phyloP scores from a whole-genome alignment of 1,140 invertebrate species.

The Medauroidea extradentata region DNA sequence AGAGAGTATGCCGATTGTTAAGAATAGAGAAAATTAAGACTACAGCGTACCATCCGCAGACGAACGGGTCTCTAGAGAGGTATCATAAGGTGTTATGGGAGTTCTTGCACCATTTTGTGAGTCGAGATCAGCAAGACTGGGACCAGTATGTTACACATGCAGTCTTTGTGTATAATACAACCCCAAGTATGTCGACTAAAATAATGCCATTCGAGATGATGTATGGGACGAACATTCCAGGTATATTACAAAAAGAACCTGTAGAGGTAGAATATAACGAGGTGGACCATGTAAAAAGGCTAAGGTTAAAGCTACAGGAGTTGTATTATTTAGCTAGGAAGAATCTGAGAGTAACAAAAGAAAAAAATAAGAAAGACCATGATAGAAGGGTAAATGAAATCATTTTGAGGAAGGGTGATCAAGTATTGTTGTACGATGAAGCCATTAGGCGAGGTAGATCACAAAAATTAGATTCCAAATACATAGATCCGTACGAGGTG shows the following conservation, averaged over 20 bases:
- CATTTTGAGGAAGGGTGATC: not conserved
- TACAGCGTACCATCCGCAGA: constrained; percentile 26
- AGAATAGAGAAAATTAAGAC: constrained; percentile 15
- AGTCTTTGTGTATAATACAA: constrained; percentile 29
- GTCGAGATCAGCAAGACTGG: constrained; percentile 31
- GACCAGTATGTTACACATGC: constrained; percentile 16
- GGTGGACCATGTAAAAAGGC: not conserved
- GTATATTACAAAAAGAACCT: not conserved
- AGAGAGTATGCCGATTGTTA: not conserved
- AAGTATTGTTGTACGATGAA: not conserved
- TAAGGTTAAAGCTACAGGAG: no score
- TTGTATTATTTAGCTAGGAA: no score
- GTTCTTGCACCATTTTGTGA: constrained; percentile 19
- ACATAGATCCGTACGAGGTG: not conserved
- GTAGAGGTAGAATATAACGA: not conserved
- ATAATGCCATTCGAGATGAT: constrained; percentile 32
- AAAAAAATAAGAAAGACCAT: no score
- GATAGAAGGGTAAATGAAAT: not conserved
- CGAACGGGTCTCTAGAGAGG: constrained; percentile 27
- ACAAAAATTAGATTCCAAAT: not conserved
- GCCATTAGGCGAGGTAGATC: not conserved
- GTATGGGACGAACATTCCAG: constrained; percentile 27
- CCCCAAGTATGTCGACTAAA: constrained; percentile 29
- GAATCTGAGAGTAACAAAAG: not conserved
- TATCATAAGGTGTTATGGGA: constrained; percentile 21